Evolutionary conservation across 2,888 invertebrate species (phyloP), one percentile per base, ranked within the genome.

Genomic region (Marasmarcha lunaedactyla): DNA sequence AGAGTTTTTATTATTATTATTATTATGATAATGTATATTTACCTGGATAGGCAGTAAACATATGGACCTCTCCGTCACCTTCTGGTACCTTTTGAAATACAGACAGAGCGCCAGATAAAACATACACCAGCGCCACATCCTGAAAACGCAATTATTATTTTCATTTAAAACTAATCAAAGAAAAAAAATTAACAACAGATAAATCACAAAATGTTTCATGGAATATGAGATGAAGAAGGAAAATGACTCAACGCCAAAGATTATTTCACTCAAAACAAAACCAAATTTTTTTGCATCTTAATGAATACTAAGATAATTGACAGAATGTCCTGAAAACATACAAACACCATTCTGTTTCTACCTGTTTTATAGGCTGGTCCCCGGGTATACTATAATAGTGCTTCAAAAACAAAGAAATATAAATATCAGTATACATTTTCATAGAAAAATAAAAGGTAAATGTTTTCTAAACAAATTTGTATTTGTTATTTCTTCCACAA

Each of bases 61-160:
- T 92, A 55, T 92, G 90, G 1, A 93, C 91, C 61, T 94, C 92
- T 7, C 89, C 87, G 1, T 90, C 88, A 1, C 87, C 87, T 37
- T 89, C 88, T 0, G 87, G 83, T 1, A 86, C 84, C 35, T 81
- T 77, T 48, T 98, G 97, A 1, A 94, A 91, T n/a, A 97, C 91
- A 38, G 90, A 83, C 50, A 98, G 71, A 1, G 91, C 89, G 1
- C 98, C 98, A 1, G 92, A 91, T 47, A 98, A 86, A 0, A 98
- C 88, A 57, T 94, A 97, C 37, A 95, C 90, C 45, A 98, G 73
- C 14, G 93, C 94, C 26, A 94, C 92, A 67, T 97, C 96, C 92
- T 95, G 56, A 33, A 67, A 59, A 52, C 44, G 46, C 37, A 43
- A 42, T 39, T n/a, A n/a, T n/a, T n/a, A n/a, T n/a, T n/a, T n/a